phyloP scores from a whole-genome alignment of 2,888 invertebrate species.

The Papilio demoleus region DNA sequence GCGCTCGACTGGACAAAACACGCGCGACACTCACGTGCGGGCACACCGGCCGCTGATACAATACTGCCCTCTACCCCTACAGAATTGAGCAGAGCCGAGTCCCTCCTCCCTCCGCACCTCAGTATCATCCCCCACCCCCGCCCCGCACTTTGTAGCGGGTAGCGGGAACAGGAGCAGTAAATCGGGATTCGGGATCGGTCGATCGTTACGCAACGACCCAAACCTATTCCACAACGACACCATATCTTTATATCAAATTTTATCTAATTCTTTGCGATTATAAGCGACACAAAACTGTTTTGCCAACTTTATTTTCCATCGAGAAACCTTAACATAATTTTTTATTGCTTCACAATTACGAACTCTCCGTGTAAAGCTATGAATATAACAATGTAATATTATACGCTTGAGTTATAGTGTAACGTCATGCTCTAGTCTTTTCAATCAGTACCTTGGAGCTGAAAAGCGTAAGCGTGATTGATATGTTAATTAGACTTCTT shows the following conservation, averaged over 20 bases:
- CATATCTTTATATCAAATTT: conserved; percentile 6
- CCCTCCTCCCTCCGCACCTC: neutral
- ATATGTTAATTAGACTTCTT: neutral
- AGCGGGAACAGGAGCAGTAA: conserved; percentile 26
- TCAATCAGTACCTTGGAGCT: neutral
- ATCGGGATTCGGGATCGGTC: conserved; percentile 27
- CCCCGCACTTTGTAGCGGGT: neutral
- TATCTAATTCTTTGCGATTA: neutral
- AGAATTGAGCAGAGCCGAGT: neutral
- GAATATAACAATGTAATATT: too few species aligned
- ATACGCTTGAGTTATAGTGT: too few species aligned
- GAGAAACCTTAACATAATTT: too few species aligned
- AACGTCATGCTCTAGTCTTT: too few species aligned
- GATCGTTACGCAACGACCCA: conserved; percentile 37
- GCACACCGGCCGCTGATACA: conserved; percentile 13
- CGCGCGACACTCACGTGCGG: neutral
- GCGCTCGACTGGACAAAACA: neutral
- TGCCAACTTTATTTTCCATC: neutral
- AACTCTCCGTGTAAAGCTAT: too few species aligned
- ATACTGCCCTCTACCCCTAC: conserved; percentile 12
- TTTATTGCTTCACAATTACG: too few species aligned
- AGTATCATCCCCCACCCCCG: conserved; percentile 1
- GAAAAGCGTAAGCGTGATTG: neutral
- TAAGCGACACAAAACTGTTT: neutral
- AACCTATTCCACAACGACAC: conserved; percentile 13